Evolutionary conservation across 2,888 invertebrate species (phyloP).

Genomic region (Macaria notata): DNA sequence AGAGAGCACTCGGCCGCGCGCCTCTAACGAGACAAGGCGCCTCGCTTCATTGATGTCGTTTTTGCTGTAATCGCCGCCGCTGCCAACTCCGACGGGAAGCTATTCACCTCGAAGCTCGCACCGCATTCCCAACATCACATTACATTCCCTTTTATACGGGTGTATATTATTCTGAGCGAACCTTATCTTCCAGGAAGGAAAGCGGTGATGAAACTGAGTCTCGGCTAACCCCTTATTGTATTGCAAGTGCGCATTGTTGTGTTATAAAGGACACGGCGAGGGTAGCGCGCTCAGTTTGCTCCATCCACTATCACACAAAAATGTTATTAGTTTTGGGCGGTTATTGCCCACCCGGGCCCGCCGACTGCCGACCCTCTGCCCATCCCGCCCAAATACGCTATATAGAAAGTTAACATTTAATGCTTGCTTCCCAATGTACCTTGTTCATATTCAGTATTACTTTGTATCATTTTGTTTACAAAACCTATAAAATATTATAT

Average conservation of each 20-base stretch:
- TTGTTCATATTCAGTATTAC: too few species aligned
- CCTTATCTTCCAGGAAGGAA: conserved; percentile 51
- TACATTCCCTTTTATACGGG: conserved; percentile 30
- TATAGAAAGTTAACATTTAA: conserved; percentile 62
- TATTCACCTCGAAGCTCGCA: conserved; percentile 37
- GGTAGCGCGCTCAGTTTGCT: conserved; percentile 64
- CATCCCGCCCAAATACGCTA: conserved; percentile 59
- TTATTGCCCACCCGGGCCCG: conserved; percentile 66
- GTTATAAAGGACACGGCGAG: conserved; percentile 65
- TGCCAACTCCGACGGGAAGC: conserved; percentile 48
- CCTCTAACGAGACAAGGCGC: conserved; percentile 67
- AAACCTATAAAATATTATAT: too few species aligned
- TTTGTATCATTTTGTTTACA: too few species aligned
- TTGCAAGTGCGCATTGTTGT: conserved; percentile 71
- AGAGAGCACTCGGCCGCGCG: conserved; percentile 69
- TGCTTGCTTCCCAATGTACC: conserved; percentile 32
- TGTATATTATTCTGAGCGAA: conserved; percentile 36
- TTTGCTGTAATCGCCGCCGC: conserved; percentile 56
- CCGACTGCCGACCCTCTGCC: conserved; percentile 55
- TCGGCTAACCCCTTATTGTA: conserved; percentile 64
- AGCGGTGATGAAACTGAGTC: conserved; percentile 55
- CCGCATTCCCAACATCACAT: conserved; percentile 34
- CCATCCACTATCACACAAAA: conserved; percentile 73
- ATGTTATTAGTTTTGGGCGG: conserved; percentile 80
- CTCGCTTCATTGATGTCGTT: conserved; percentile 70